Conservation (phyloP, 2,797 vertebrate genomes). For the Coilia nasus region DNA sequence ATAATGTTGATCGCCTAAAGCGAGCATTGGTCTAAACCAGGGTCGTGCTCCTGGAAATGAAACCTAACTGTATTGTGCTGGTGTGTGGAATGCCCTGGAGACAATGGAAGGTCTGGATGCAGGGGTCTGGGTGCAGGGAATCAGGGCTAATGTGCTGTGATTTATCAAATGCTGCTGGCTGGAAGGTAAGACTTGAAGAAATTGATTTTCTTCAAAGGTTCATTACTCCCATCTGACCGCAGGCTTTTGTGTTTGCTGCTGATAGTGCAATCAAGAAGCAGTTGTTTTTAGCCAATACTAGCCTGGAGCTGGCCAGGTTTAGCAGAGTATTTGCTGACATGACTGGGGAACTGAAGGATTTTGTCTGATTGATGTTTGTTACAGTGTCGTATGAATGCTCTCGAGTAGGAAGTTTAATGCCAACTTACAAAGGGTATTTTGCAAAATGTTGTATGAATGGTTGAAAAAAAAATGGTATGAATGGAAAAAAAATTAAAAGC, state of each 20-base stretch:
- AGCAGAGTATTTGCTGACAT: conserved; percentile 8
- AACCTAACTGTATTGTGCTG: background rate
- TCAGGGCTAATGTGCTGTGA: conserved; percentile 15
- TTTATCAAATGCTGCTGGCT: conserved; percentile 15
- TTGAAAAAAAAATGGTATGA: background rate
- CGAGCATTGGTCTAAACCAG: background rate
- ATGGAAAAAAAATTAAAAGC: background rate
- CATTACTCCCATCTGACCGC: conserved; percentile 14
- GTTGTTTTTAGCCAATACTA: conserved; percentile 19
- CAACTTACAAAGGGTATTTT: background rate
- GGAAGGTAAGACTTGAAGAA: background rate
- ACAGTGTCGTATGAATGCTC: background rate
- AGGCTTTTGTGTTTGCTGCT: conserved; percentile 25
- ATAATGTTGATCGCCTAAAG: background rate
- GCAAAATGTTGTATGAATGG: background rate
- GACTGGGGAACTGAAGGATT: background rate
- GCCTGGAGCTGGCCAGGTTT: background rate
- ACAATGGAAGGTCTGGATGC: background rate
- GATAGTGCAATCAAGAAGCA: conserved; percentile 25
- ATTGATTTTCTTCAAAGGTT: conserved; percentile 22
- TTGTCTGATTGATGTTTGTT: background rate
- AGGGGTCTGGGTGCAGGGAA: background rate
- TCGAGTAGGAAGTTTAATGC: too few species aligned
- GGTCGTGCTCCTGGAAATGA: background rate
- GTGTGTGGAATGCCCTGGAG: background rate